A percentile compares a stretch with the other conserved stretches of the same genome.
phyloP scores from a whole-genome alignment of 2,797 vertebrate genomes.

The Pseudochromis fuscus region DNA sequence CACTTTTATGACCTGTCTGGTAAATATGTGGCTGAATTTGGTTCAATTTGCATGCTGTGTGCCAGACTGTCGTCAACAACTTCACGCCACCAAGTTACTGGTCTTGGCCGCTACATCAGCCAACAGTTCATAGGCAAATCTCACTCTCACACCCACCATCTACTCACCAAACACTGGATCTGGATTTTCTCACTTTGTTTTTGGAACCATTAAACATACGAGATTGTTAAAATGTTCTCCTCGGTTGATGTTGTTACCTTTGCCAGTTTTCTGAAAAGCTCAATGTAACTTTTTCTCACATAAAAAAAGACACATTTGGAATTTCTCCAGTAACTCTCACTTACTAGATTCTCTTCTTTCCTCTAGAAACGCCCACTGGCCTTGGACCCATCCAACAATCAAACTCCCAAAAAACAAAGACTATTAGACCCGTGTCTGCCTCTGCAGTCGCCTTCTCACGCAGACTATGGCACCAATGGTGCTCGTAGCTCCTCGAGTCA shows the following conservation, averaged over 20 bases:
- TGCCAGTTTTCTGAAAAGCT: not conserved
- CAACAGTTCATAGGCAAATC: not conserved
- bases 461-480: slow-evolving; percentile 68
- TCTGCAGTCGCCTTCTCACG: slow-evolving; percentile 75
- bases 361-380: slow-evolving; percentile 85
- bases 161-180: not conserved
- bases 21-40: slow-evolving; percentile 4
- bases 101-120: not conserved
- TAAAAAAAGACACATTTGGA: slow-evolving; percentile 13
- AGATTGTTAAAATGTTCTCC: not conserved
- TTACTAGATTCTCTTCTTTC: slow-evolving; percentile 15
- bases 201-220: not conserved
- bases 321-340: slow-evolving; percentile 2
- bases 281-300: not conserved
- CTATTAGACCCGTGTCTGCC: slow-evolving; percentile 79
- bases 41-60: slow-evolving; percentile 1
- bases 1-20: not conserved
- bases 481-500: slow-evolving; percentile 66
- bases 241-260: not conserved
- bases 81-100: not conserved
- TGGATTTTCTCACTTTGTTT: not conserved
- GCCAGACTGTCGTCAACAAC: slow-evolving; percentile 1
- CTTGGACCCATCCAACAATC: slow-evolving; percentile 76
- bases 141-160: not conserved
- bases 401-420: slow-evolving; percentile 85